Evolutionary conservation across 1,140 invertebrate species (phyloP), one percentile per base, ranked within the genome.

Genomic region (Panonychus citri): DNA sequence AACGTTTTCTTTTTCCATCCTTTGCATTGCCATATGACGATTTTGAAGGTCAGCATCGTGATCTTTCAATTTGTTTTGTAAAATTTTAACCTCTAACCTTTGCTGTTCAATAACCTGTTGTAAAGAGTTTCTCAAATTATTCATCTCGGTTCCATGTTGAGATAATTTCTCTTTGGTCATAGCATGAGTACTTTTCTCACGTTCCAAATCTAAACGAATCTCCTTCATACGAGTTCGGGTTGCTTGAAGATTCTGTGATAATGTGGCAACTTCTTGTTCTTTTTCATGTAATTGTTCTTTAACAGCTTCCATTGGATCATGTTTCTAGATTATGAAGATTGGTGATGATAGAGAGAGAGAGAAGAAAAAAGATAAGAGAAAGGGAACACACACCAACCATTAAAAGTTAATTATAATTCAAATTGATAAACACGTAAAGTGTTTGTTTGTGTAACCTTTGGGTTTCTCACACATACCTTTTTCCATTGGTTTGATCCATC

Each of bases 221-320:
- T 51, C 49, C 15, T 27, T 21, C 15, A 27, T 51, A 21, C 27
- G 21, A 17, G 21, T 10, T 17, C 21, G 21, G 5, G 49, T 27
- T 51, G 17, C 17, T 24, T 24, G 19, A 24, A 51, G 49, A 51
- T 51, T 51, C 49, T 51, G 21, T 8, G 25, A 25, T 17, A 17
- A 17, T 17, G 19, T 26, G 5, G 21, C 49, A 17, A 25, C 15
- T 25, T 19, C 49, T 51, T 17, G 21, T 51, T 51, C 49, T 25
- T 51, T 51, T 51, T 51, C 49, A 24, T 25, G 56, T n/a, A 60
- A 53, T 30, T 57, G 15, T 42, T 60, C 57, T n/a, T 58, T 60
- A 37, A 60, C 49, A 17, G 43, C 3, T 24, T 39, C 49, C 21
- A 57, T 39, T 37, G 57, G 56, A 53, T 50, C 43, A 55, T 58